These are phyloP conservation scores for Lacerta viridis DNA, from an alignment of 2,797 vertebrate species.

Conservation along the genomic window DNA sequence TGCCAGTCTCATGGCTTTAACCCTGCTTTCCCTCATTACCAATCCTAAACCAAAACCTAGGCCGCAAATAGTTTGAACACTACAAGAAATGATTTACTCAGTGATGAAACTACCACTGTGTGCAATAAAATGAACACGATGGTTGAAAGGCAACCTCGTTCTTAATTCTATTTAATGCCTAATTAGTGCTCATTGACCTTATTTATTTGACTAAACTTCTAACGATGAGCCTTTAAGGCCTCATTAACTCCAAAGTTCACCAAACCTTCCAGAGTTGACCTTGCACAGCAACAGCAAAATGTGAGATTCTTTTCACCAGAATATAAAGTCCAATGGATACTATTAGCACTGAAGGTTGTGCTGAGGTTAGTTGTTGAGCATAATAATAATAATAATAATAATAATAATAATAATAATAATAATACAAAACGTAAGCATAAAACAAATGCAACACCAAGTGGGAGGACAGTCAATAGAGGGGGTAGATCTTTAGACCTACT, in stretches of 20 bases:
- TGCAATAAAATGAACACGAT: background rate
- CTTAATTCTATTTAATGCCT: conserved; percentile 25
- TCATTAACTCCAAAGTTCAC: conserved; percentile 19
- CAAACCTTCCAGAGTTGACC: background rate
- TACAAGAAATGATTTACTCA: background rate
- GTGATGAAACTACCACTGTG: background rate
- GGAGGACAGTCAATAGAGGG: background rate
- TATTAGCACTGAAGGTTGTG: background rate
- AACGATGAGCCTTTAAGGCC: background rate
- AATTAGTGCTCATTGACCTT: conserved; percentile 33
- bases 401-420: too few relatives aligned
- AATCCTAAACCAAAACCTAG: too few relatives aligned
- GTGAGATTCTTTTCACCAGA: background rate
- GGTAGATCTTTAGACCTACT: background rate
- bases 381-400: too few relatives aligned
- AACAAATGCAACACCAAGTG: background rate
- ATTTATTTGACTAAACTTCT: conserved; percentile 11
- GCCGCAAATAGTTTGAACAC: background rate
- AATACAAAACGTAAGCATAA: background rate
- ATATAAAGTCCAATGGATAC: background rate
- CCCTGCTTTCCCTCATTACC: too few relatives aligned
- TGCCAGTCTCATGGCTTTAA: too few relatives aligned
- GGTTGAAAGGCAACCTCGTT: background rate
- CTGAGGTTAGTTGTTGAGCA: background rate
- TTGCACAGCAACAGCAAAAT: background rate